Base-by-base conservation (phyloP, 1,140 invertebrate species). In the Trichonephila clavata region DNA sequence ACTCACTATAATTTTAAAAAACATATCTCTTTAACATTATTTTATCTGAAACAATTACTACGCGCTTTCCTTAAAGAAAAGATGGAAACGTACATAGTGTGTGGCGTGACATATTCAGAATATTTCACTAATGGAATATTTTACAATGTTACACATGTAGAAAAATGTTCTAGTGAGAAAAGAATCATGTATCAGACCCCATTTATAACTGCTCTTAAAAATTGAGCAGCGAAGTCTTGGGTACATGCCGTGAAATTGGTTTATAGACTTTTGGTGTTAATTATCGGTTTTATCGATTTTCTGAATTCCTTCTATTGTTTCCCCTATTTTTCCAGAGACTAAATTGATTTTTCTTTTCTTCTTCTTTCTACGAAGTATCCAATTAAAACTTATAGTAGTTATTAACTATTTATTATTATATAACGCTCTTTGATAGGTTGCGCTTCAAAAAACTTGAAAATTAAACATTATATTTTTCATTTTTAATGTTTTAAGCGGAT, bases 251-350 rank as follows among this genome's bases (percentile, higher is more conserved):
- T 89, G 87, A 89, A 89, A 89, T 89, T 89, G 57, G 39, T 89
- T 68, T 89, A 89, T 89, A 89, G 65, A 59, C 87, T 89, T 89
- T 77, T 71, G 65, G 87, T 71, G 87, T 77, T 89, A 89, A 89
- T 89, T 89, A 89, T 89, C 63, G 87, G 87, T 8, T 77, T 57
- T 77, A 89, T 89, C 71, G 87, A 89, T 89, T 89, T 89, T 77
- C 65, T 13, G 39, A 43, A 59, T n/a, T 24, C n/a, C 60, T 21
- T 63, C 32, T 27, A 16, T 27, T 63, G 24, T 13, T 84, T 87
- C 18, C 7, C 13, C 24, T 65, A 63, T 87, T 87, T 87, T 87
- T 24, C 27, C 20, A 16, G n/a, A 57, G 60, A 21, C 21, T 65
- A 63, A 7, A 84, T 84, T 39, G 60, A 63, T 65, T 61, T 84